Evolutionary conservation across 2,797 vertebrate species (phyloP), one percentile per base, ranked within the genome.

Genomic region (Spheniscus humboldti): DNA sequence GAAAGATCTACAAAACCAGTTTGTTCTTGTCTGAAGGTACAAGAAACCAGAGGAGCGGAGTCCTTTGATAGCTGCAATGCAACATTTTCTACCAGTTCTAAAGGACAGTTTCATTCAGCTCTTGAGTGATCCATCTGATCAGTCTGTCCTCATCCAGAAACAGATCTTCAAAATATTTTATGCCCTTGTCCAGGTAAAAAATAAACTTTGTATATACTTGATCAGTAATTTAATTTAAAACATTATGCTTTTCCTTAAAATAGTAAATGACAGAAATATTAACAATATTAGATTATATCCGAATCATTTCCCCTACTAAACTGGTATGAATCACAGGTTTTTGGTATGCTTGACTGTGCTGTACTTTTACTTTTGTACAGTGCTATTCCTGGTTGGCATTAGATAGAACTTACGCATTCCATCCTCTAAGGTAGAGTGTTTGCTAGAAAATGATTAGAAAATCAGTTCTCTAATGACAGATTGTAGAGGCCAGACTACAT

Each of bases 111-210:
- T 99, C 87, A 99, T 99, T 95, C 99, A 99, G 94, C 98, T 99
- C 92, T 98, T 99, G 89, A 98, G 98, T 43, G 99, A 99, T 96
- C 98, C 98, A 56, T 99, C 99, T 92, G 99, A 98, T 77, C 99
- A 99, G 37, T 99, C 99, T 91, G 99, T 99, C 78, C 99, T 99
- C 71, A 99, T 99, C 83, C 99, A 99, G 98, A 99, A 99, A 98
- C 99, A 99, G 93, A 99, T 99, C 98, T 99, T 99, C 96, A 99
- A 99, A 98, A 99, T 99, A 97, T 99, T 99, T 96, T 99, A 99
- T 82, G 99, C 99, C 86, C 99, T 99, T 94, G 99, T 99, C 97
- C 99, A 99, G 99, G 99, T 99, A 98, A 83, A 92, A 92, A 86
- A 18, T 5, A 35, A 63, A 39, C 4, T 39, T 52, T 47, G 3